phyloP scores from a whole-genome alignment of 1,140 invertebrate genomes.

The Penaeus indicus region DNA sequence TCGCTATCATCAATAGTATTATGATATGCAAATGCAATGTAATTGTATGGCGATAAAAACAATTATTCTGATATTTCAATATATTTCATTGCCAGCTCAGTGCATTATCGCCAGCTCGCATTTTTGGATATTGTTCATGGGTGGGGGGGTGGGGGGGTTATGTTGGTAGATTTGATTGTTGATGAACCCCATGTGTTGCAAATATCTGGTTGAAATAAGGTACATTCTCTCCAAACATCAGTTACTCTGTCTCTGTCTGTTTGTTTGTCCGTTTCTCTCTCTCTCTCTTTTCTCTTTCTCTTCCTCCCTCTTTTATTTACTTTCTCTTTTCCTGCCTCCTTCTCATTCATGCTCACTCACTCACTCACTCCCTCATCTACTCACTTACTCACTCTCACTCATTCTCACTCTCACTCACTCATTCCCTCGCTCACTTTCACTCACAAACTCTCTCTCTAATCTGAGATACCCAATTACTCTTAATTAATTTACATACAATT shows the following conservation, averaged over 20 bases:
- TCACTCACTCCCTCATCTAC: not conserved
- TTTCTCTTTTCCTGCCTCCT: not conserved
- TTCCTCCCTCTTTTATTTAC: not conserved
- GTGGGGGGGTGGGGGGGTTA: no score
- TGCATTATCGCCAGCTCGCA: no score
- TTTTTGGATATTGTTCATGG: no score
- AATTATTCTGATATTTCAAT: no score
- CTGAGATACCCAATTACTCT: no score
- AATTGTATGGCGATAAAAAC: no score
- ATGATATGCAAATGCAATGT: no score
- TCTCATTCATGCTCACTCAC: not conserved
- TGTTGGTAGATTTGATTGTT: no score
- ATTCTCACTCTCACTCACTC: not conserved
- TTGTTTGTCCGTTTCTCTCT: conserved; percentile 66
- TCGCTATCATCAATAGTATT: no score
- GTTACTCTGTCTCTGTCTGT: not conserved
- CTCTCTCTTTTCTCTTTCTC: conserved; percentile 50
- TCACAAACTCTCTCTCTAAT: not conserved
- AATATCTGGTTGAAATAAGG: not conserved
- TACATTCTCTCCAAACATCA: not conserved
- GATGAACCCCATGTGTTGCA: not conserved
- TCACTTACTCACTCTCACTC: not conserved
- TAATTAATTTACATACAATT: no score
- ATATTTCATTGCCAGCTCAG: no score
- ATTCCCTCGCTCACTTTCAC: not conserved